A percentile compares a stretch with the other conserved stretches of the same genome.
These are phyloP conservation scores for Caenorhabditis sp. DNA, from an alignment of 2,888 invertebrate genomes.

Conservation along the genomic window DNA sequence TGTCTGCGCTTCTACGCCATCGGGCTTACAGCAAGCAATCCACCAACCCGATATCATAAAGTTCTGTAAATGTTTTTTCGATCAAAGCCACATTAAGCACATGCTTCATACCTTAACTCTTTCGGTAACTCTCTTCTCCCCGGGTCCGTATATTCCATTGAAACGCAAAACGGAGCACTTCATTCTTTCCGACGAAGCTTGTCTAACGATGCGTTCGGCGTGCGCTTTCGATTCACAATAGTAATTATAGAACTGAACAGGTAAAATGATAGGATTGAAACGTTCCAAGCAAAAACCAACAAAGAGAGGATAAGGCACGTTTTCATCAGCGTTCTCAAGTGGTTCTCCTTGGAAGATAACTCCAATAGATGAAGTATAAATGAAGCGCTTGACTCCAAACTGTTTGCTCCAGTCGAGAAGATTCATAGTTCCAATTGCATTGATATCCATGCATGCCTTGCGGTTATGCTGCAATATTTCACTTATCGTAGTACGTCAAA, in stretches of 20 bases:
- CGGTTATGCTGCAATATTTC: slow-evolving; percentile 21
- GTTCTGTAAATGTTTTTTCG: slow-evolving; percentile 22
- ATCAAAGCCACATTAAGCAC: neutral
- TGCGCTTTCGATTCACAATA: slow-evolving; percentile 51
- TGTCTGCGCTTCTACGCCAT: slow-evolving; percentile 38
- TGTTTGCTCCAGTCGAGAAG: slow-evolving; percentile 8
- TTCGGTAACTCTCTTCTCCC: slow-evolving; percentile 46
- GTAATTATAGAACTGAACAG: slow-evolving; percentile 40
- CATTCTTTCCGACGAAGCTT: slow-evolving; percentile 5
- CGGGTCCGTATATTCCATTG: slow-evolving; percentile 51
- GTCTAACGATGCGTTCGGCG: slow-evolving; percentile 29
- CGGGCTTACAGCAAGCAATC: slow-evolving; percentile 22
- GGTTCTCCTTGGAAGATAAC: slow-evolving; percentile 34
- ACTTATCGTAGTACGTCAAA: too few species aligned
- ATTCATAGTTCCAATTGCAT: slow-evolving; percentile 34
- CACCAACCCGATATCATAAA: slow-evolving; percentile 46
- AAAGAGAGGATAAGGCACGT: too few species aligned
- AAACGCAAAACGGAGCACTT: slow-evolving; percentile 37
- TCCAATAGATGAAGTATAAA: slow-evolving; percentile 42
- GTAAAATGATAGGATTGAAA: too few species aligned
- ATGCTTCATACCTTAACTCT: slow-evolving; percentile 19
- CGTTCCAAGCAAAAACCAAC: too few species aligned
- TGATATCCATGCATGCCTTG: slow-evolving; percentile 30
- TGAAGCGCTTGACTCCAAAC: slow-evolving; percentile 26
- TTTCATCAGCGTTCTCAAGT: slow-evolving; percentile 13